phyloP scores from a whole-genome alignment of 2,113 vertebrate genomes.

The Cariama cristata region DNA sequence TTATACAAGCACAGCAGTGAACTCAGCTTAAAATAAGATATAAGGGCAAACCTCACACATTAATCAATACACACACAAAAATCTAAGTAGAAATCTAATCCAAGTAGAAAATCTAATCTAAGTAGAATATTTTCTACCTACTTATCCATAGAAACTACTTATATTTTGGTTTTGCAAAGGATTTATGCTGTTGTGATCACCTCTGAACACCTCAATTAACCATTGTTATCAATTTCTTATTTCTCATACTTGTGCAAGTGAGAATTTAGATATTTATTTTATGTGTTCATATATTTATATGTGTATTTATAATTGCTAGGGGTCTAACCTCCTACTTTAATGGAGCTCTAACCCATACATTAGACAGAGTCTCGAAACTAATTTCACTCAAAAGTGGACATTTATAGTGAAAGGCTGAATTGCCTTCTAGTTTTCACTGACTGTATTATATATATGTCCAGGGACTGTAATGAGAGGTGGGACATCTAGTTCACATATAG shows the following conservation, averaged over 20 bases:
- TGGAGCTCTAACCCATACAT: accelerated
- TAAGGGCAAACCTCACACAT: not conserved
- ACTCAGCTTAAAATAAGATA: not conserved
- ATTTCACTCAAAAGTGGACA: not conserved
- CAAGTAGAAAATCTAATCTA: no score
- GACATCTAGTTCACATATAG: not conserved
- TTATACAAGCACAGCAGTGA: not conserved
- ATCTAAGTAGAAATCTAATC: no score
- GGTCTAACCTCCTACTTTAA: not conserved
- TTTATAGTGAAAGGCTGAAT: not conserved
- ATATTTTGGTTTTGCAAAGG: not conserved
- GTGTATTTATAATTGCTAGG: not conserved
- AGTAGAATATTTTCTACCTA: not conserved
- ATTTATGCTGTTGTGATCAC: not conserved
- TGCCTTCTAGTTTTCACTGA: not conserved
- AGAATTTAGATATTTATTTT: not conserved
- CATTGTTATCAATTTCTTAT: not conserved
- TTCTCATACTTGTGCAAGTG: not conserved
- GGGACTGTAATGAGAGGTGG: not conserved
- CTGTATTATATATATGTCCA: not conserved
- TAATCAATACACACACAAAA: not conserved
- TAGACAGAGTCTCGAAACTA: not conserved
- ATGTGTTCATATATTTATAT: not conserved
- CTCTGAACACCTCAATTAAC: not conserved
- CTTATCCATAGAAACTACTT: not conserved